Percentiles rank a stretch among this genome's conserved stretches.
phyloP scores from a whole-genome alignment of 92 coral and sea anemone genomes.

The Parazoanthus darwini region DNA sequence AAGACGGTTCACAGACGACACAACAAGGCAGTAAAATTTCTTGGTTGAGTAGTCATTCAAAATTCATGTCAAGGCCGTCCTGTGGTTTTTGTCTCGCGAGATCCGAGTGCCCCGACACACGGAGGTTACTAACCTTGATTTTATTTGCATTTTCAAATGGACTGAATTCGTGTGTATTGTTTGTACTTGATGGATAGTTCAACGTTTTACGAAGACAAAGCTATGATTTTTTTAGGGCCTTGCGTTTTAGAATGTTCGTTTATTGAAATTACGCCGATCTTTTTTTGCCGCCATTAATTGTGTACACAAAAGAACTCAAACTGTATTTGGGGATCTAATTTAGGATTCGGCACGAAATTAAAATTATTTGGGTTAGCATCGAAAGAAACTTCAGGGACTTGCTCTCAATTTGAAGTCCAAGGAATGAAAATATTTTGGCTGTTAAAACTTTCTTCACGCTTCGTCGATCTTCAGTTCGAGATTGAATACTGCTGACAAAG shows the following conservation, averaged over 20 bases:
- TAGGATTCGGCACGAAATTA: background rate
- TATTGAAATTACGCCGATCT: background rate
- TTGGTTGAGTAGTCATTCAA: conserved; percentile 3
- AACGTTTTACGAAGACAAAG: background rate
- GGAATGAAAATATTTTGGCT: background rate
- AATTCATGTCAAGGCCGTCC: conserved; percentile 17
- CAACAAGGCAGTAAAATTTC: background rate
- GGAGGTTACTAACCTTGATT: background rate
- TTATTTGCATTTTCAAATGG: background rate
- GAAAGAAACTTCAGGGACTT: background rate
- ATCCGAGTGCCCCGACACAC: background rate
- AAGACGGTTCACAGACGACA: background rate
- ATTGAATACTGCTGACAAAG: background rate
- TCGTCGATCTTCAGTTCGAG: background rate
- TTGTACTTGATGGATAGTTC: background rate
- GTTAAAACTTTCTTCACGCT: background rate
- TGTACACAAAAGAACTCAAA: conserved; percentile 2
- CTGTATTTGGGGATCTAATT: background rate
- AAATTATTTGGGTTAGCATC: background rate
- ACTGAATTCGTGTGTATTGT: background rate
- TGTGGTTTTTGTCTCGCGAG: background rate
- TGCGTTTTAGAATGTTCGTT: conserved; percentile 5
- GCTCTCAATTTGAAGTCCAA: background rate
- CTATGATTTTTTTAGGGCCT: background rate
- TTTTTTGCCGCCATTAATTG: background rate